Base-by-base conservation (phyloP, 2,888 invertebrate genomes). In the Prosopocoilus inquinatus region DNA sequence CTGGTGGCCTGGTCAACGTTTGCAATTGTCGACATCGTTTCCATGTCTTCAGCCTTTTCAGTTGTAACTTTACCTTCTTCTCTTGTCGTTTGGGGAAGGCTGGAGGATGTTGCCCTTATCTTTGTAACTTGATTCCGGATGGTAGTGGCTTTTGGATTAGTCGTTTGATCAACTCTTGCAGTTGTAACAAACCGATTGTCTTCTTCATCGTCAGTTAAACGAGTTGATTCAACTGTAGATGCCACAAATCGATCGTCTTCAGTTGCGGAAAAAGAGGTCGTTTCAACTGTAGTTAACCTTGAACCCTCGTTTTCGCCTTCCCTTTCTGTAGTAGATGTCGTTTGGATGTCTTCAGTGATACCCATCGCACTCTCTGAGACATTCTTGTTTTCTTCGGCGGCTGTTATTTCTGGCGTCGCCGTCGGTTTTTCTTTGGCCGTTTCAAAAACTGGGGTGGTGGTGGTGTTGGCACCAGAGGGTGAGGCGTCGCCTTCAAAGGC, bases 291-390 rank as follows among this genome's bases (percentile, higher is more conserved):
- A 12, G 38, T 38, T 13, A 38, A 12, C 38, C 11, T 38, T 38
- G 38, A 5, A 12, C 11, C 38, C 38, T 4, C 38, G 2, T 11
- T 38, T 38, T 38, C 4, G 11, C 4, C 38, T 38, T 44, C 44
- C 5, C 1, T 44, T 44, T 9, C 16, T 11, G 15, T 3, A 15
- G 12, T 5, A 15, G 44, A 34, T 1, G 15, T n/a, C n/a, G 16
- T 36, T 5, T 13, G 49, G 8, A 16, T 54, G 20, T 50, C 53
- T 8, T 35, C 50, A 8, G 66, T 52, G 41, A 74, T 57, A 44
- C 69, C 67, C 52, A 67, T 64, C 47, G 57, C 15, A 15, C 13
- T 20, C 15, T 13, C 38, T 11, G 38, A 4, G 9, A 38, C 38
- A 3, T 11, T 8, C 1, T 11, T 8, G 7, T 38, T 2, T 1